These are phyloP conservation scores for Patella ulyssiponensis DNA, from an alignment of 2,888 invertebrate species.

Conservation along the genomic window DNA sequence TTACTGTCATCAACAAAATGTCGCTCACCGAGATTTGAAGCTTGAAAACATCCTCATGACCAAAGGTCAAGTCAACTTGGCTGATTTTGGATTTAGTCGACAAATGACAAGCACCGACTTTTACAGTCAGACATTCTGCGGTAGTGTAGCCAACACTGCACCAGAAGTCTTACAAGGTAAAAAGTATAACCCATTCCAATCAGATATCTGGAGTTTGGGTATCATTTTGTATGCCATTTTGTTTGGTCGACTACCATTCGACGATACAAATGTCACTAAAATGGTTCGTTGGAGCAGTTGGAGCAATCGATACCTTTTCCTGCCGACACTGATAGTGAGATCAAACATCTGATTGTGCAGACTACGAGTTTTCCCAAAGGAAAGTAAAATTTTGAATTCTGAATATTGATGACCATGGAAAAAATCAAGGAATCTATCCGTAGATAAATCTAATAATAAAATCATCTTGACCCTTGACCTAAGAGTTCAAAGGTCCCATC, in stretches of 20 bases:
- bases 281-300: background rate
- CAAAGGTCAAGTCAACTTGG: background rate
- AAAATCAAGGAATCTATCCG: background rate
- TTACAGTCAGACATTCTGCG: constrained; percentile 8
- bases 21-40: constrained; percentile 13
- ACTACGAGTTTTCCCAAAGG: too few relatives aligned
- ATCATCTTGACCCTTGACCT: too few relatives aligned
- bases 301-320: background rate
- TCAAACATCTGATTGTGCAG: background rate
- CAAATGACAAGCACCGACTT: constrained; percentile 4
- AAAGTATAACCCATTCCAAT: constrained; percentile 1
- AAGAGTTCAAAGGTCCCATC: too few relatives aligned
- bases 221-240: background rate
- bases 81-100: constrained; percentile 10
- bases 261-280: constrained; percentile 4
- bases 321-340: background rate
- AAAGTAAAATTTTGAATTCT: too few relatives aligned
- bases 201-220: constrained; percentile 3
- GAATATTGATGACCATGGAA: background rate
- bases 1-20: constrained; percentile 4
- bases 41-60: constrained; percentile 6
- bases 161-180: constrained; percentile 8
- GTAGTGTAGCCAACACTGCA: constrained; percentile 9
- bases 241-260: constrained; percentile 12
- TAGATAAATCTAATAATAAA: too few relatives aligned